A percentile compares a stretch with the other conserved stretches of the same genome.
These are phyloP conservation scores for Chloropsis cyanopogon DNA, from an alignment of 2,113 vertebrate species.

Conservation along the genomic window DNA sequence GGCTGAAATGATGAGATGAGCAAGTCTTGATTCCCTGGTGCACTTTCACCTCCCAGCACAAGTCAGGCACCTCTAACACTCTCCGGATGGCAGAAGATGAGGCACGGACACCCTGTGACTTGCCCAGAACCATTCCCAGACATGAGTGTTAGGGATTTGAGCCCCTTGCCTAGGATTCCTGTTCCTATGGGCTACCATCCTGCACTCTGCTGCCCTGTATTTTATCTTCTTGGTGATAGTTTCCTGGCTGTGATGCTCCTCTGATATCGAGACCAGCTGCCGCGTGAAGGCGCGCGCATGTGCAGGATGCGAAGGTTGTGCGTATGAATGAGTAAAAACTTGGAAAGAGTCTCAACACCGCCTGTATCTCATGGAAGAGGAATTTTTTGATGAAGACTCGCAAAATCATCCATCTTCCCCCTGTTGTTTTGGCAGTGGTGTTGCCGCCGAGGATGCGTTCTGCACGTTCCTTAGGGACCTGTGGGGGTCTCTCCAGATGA, in stretches of 20 bases:
- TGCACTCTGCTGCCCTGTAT: not conserved
- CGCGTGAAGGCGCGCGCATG: fast-evolving
- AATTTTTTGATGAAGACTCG: conserved; percentile 13
- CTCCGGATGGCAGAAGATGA: not conserved
- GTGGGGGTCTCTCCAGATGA: not conserved
- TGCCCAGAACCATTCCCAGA: not conserved
- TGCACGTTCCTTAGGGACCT: not conserved
- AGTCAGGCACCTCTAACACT: not conserved
- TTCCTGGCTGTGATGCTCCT: conserved; percentile 40
- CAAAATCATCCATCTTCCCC: not conserved
- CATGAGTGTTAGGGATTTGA: not conserved
- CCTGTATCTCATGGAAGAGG: conserved; percentile 20
- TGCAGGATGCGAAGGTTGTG: not conserved
- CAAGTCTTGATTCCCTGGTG: not conserved
- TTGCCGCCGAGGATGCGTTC: not conserved
- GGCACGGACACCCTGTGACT: fast-evolving
- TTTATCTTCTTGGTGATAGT: conserved; percentile 38
- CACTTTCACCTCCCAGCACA: not conserved
- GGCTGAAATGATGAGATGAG: not conserved
- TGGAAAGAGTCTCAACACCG: not conserved
- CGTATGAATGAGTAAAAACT: conserved; percentile 4
- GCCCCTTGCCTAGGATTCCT: not conserved
- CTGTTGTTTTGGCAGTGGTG: not conserved
- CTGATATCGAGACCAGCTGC: conserved; percentile 43
- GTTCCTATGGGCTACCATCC: not conserved